Conservation (phyloP, 2,888 invertebrate genomes). For the Psylliodes chrysocephalus region DNA sequence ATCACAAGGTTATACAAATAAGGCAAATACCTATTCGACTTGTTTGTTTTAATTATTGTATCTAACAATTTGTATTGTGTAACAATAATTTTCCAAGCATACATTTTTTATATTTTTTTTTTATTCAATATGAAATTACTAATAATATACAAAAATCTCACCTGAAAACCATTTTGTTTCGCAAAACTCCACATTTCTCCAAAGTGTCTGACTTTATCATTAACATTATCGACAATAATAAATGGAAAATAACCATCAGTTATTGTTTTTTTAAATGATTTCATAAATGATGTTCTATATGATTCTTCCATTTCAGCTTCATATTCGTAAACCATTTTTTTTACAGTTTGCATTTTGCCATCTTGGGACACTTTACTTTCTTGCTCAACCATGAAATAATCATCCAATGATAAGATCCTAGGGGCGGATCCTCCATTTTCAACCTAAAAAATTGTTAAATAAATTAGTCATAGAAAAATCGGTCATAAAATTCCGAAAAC, state of each 20-base stretch:
- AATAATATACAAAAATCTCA: no score
- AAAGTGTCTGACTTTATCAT: constrained; percentile 82
- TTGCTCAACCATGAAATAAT: constrained; percentile 92
- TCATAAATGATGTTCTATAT: constrained; percentile 84
- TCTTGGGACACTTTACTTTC: constrained; percentile 78
- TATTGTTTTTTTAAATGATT: constrained; percentile 90
- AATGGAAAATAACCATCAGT: constrained; percentile 92
- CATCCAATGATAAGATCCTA: constrained; percentile 91
- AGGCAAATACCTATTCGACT: no score
- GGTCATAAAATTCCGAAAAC: no score
- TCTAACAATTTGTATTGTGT: no score
- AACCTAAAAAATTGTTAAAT: constrained; percentile 67
- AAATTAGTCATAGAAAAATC: no score
- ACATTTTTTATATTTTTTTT: no score
- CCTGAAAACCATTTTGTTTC: constrained; percentile 86
- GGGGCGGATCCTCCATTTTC: constrained; percentile 90
- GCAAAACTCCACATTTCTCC: constrained; percentile 91
- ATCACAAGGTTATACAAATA: no score
- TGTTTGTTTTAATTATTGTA: no score
- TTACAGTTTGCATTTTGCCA: constrained; percentile 75
- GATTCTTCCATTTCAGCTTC: constrained; percentile 84
- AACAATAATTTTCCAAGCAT: no score
- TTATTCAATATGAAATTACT: no score
- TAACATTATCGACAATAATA: constrained; percentile 91
- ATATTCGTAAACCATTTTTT: constrained; percentile 88